Conservation (phyloP, 2,797 vertebrate species). For the Gadopsis bispinosus region DNA sequence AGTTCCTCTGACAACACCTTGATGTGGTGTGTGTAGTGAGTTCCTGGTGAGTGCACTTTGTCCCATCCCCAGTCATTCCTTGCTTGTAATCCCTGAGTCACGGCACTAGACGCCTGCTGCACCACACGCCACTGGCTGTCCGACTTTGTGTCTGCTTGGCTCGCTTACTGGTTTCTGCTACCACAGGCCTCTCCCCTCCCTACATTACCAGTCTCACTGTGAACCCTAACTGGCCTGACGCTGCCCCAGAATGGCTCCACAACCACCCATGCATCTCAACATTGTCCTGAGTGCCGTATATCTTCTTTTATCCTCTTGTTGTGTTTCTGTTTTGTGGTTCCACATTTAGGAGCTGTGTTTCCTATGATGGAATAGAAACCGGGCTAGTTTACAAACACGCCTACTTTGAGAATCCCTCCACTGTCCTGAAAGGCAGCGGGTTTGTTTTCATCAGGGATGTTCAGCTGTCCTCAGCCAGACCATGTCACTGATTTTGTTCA, state of each 20-base stretch:
- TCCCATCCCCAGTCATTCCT: constrained; percentile 75
- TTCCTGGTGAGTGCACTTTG: constrained; percentile 72
- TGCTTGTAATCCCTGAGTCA: constrained; percentile 84
- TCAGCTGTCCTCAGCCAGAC: constrained; percentile 55
- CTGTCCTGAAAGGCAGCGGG: constrained; percentile 21
- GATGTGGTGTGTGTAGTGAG: constrained; percentile 80
- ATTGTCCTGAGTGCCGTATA: constrained; percentile 20
- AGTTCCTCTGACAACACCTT: constrained; percentile 71
- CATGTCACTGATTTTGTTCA: constrained; percentile 36
- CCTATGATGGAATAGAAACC: constrained; percentile 52
- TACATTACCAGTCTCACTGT: constrained; percentile 31
- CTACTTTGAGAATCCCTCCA: constrained; percentile 57
- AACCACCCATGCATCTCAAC: constrained; percentile 48
- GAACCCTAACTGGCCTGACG: constrained; percentile 54
- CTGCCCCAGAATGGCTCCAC: constrained; percentile 57
- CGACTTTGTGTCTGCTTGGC: constrained; percentile 47
- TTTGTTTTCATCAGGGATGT: constrained; percentile 42
- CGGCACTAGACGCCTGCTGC: constrained; percentile 64
- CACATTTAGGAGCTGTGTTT: constrained; percentile 54
- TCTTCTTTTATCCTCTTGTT: constrained; percentile 30
- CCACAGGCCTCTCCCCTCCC: constrained; percentile 44
- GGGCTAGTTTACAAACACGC: constrained; percentile 28
- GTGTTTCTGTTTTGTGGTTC: constrained; percentile 59
- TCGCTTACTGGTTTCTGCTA: constrained; percentile 40
- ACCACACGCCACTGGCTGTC: constrained; percentile 60